A percentile compares a stretch with the other conserved stretches of the same genome.
Conservation (phyloP, 2,888 invertebrate genomes). For the Smittia aterrima region DNA sequence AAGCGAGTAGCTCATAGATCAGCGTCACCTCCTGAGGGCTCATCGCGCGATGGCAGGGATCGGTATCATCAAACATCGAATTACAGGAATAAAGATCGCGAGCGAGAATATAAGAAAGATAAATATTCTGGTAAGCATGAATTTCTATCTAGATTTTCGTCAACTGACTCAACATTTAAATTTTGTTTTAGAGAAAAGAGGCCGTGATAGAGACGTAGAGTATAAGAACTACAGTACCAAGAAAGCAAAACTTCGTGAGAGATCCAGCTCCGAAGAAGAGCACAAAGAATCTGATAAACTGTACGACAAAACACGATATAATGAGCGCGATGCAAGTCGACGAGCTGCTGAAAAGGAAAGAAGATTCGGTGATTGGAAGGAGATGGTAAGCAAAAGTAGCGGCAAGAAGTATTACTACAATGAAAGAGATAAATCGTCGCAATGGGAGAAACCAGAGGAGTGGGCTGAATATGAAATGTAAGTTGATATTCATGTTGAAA, state of each 20-base stretch:
- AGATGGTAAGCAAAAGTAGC: conserved; percentile 96
- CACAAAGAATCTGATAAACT: conserved; percentile 39
- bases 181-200: conserved; percentile 45
- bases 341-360: conserved; percentile 8
- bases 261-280: conserved; percentile 34
- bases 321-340: not conserved
- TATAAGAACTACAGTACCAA: conserved; percentile 49
- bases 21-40: conserved; percentile 62
- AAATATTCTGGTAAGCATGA: conserved; percentile 77
- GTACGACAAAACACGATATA: not conserved
- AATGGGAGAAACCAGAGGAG: conserved; percentile 98
- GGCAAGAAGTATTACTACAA: conserved; percentile 99
- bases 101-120: conserved; percentile 87
- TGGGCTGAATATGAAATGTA: conserved; percentile 75
- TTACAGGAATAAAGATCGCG: conserved; percentile 71
- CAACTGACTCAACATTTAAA: too few relatives aligned
- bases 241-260: conserved; percentile 42
- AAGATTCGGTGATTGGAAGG: conserved; percentile 85
- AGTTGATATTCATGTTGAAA: too few relatives aligned
- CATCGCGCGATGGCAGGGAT: conserved; percentile 64
- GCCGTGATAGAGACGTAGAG: conserved; percentile 49
- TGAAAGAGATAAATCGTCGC: conserved; percentile 95
- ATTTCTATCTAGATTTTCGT: not conserved
- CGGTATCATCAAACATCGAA: conserved; percentile 27
- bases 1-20: conserved; percentile 58